A percentile compares a stretch with the other conserved stretches of the same genome.
These are phyloP conservation scores for Erannis defoliaria DNA, from an alignment of 2,888 invertebrate species.

Conservation along the genomic window DNA sequence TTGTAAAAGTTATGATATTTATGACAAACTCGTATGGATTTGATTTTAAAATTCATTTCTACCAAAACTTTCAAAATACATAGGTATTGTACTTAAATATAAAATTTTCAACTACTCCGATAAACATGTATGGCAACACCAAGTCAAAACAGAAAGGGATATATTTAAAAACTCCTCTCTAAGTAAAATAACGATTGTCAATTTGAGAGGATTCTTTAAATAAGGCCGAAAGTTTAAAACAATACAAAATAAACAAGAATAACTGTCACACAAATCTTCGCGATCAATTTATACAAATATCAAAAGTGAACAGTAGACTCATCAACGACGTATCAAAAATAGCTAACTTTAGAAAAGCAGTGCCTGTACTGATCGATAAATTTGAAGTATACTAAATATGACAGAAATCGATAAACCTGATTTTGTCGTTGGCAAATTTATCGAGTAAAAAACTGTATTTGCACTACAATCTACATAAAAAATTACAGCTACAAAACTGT, in stretches of 20 bases:
- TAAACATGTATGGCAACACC: constrained; percentile 16
- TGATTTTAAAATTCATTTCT: not conserved
- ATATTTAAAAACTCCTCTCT: too few relatives aligned
- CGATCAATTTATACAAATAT: not conserved
- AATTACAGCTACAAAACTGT: not conserved
- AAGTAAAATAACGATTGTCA: too few relatives aligned
- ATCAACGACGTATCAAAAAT: not conserved
- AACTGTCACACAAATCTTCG: not conserved
- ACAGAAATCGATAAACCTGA: too few relatives aligned
- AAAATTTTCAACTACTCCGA: constrained; percentile 3
- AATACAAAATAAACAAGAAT: not conserved
- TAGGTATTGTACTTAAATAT: not conserved
- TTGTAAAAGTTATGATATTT: not conserved
- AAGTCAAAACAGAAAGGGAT: not conserved
- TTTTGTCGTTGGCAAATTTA: too few relatives aligned
- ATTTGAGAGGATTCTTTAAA: too few relatives aligned
- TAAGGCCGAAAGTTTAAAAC: too few relatives aligned
- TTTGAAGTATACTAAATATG: too few relatives aligned
- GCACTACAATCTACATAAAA: not conserved
- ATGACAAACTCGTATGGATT: not conserved
- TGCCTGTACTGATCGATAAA: too few relatives aligned
- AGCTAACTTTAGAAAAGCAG: not conserved
- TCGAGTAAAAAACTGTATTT: too few relatives aligned
- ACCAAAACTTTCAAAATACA: not conserved
- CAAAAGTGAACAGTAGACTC: not conserved